phyloP scores from a whole-genome alignment of 2,113 vertebrate genomes.

The Scomber japonicus region DNA sequence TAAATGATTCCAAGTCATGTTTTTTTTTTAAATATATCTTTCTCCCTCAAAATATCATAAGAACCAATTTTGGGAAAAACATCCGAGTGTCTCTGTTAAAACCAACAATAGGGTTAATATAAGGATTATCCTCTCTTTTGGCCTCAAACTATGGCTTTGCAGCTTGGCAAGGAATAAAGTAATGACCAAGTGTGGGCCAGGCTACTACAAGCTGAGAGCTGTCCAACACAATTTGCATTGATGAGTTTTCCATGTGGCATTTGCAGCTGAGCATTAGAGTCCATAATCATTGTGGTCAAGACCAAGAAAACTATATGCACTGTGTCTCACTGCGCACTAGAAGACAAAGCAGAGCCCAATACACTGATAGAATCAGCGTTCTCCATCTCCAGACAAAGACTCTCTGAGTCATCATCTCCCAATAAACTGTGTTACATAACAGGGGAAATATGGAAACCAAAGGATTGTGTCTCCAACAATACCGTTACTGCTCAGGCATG shows the following conservation, averaged over 20 bases:
- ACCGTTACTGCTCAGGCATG: conserved; percentile 48
- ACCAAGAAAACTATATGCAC: conserved; percentile 47
- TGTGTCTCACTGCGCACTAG: conserved; percentile 35
- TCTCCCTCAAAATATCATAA: not conserved
- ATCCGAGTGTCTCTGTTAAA: not conserved
- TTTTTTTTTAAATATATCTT: not conserved
- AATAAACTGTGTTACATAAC: conserved; percentile 74
- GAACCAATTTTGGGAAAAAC: not conserved
- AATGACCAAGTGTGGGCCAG: conserved; percentile 6
- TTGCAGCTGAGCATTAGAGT: conserved; percentile 60
- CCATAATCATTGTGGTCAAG: conserved; percentile 60
- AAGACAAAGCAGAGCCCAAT: conserved; percentile 15
- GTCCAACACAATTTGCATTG: conserved; percentile 48
- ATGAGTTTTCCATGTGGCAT: conserved; percentile 80
- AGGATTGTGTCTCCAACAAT: conserved; percentile 50
- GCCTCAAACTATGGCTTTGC: conserved; percentile 11
- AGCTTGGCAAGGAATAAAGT: conserved; percentile 35
- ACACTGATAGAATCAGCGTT: conserved; percentile 47
- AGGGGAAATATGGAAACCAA: conserved; percentile 47
- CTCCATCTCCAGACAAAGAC: conserved; percentile 60
- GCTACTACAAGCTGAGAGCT: conserved; percentile 41
- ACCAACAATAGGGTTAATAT: not conserved
- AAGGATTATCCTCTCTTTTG: not conserved
- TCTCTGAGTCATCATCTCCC: conserved; percentile 72
- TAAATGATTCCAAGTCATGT: conserved; percentile 2